These are phyloP conservation scores for Melikaiella ostensackeni DNA, from an alignment of 2,888 invertebrate species.

Conservation along the genomic window DNA sequence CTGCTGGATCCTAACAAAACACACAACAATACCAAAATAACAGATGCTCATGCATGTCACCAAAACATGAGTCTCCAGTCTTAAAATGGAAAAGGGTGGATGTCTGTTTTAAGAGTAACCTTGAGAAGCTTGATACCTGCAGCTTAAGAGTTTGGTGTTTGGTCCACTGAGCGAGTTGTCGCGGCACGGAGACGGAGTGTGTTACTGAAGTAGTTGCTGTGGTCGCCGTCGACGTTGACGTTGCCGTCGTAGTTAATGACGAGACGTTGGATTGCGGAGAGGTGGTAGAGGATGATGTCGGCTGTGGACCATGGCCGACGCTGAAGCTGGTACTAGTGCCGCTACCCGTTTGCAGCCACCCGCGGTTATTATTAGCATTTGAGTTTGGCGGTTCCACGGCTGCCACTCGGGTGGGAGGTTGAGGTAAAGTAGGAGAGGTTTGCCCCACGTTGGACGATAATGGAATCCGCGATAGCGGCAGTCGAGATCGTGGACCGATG, in stretches of 20 bases:
- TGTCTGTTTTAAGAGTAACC: constrained; percentile 16
- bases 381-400: constrained; percentile 62
- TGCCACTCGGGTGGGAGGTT: constrained; percentile 44
- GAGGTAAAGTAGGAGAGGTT: constrained; percentile 44
- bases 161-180: constrained; percentile 72
- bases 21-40: constrained; percentile 39
- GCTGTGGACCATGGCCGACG: constrained; percentile 46
- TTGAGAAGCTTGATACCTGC: constrained; percentile 64
- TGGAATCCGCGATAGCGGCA: constrained; percentile 65
- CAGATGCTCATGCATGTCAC: neutral
- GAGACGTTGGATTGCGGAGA: constrained; percentile 56
- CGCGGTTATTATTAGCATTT: constrained; percentile 73
- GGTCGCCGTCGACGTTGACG: constrained; percentile 43
- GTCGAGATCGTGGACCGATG: constrained; percentile 71
- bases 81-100: neutral
- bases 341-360: constrained; percentile 64
- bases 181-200: constrained; percentile 67
- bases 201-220: constrained; percentile 48
- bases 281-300: constrained; percentile 55
- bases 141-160: constrained; percentile 74
- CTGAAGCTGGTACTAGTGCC: constrained; percentile 43
- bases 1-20: constrained; percentile 70
- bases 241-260: constrained; percentile 56
- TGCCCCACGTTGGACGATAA: constrained; percentile 46
- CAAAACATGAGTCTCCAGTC: neutral